Percentiles rank a stretch among this genome's conserved stretches.
Conservation (phyloP, 2,888 invertebrate species). For the Chloromyia formosa region DNA sequence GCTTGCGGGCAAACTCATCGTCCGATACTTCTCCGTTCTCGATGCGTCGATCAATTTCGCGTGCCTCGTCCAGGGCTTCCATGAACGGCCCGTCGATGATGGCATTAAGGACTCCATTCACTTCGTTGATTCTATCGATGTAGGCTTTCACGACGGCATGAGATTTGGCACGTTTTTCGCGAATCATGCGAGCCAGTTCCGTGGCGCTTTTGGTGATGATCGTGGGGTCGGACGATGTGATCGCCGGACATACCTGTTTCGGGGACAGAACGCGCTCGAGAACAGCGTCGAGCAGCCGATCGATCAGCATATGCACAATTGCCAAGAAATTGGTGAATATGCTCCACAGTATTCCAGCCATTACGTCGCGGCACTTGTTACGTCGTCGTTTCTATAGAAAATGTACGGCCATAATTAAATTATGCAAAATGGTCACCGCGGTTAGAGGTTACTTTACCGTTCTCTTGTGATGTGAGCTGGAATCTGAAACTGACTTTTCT, state of each 20-base stretch:
- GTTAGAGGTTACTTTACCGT: slow-evolving; percentile 7
- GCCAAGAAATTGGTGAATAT: slow-evolving; percentile 8
- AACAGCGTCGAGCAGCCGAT: slow-evolving; percentile 56
- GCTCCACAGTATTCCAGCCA: slow-evolving; percentile 34
- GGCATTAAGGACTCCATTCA: slow-evolving; percentile 80
- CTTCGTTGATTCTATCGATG: slow-evolving; percentile 77
- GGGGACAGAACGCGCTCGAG: slow-evolving; percentile 59
- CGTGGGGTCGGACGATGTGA: slow-evolving; percentile 53
- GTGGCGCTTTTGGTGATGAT: slow-evolving; percentile 72
- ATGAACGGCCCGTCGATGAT: slow-evolving; percentile 83
- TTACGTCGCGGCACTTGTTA: slow-evolving; percentile 22
- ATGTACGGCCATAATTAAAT: neutral
- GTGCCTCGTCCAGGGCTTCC: slow-evolving; percentile 81
- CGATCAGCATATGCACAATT: slow-evolving; percentile 55
- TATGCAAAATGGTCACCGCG: neutral
- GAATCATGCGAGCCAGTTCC: slow-evolving; percentile 73
- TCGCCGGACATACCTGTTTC: slow-evolving; percentile 55
- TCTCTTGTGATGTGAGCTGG: neutral
- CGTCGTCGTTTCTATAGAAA: slow-evolving; percentile 12
- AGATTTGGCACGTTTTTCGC: slow-evolving; percentile 71
- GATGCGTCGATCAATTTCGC: slow-evolving; percentile 75
- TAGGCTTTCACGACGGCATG: slow-evolving; percentile 77
- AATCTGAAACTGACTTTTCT: neutral
- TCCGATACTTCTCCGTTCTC: slow-evolving; percentile 68
- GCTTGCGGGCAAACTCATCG: slow-evolving; percentile 73